phyloP scores from a whole-genome alignment of 2,888 invertebrate species.

The Chrysina gloriosa region DNA sequence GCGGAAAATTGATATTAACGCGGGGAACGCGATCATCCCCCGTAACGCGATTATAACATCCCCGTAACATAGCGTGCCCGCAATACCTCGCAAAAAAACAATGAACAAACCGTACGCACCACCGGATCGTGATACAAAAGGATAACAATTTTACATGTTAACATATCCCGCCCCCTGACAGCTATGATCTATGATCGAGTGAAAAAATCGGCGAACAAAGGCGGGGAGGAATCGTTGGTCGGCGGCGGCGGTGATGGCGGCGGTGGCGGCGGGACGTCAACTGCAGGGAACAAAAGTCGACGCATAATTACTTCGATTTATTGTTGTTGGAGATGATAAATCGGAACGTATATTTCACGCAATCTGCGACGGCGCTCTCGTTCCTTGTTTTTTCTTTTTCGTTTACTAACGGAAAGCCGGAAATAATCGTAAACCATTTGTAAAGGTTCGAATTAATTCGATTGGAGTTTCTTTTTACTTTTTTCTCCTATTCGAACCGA shows the following conservation, averaged over 20 bases:
- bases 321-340: conserved; percentile 24
- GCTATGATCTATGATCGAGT: conserved; percentile 22
- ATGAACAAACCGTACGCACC: not conserved
- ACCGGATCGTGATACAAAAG: conserved; percentile 2
- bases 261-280: conserved; percentile 17
- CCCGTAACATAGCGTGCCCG: too few relatives aligned
- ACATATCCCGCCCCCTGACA: conserved; percentile 1
- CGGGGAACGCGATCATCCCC: too few relatives aligned
- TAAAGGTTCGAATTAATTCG: conserved; percentile 3
- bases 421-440: conserved; percentile 12
- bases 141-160: conserved; percentile 23
- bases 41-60: too few relatives aligned
- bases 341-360: conserved; percentile 17
- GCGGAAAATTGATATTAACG: too few relatives aligned
- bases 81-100: not conserved
- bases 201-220: conserved; percentile 2
- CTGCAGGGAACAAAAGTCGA: conserved; percentile 15
- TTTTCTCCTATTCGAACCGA: not conserved
- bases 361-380: not conserved
- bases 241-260: too few relatives aligned
- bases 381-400: conserved; percentile 12
- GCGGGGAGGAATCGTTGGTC: not conserved
- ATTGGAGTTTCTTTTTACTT: not conserved
- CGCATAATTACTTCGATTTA: conserved; percentile 29
- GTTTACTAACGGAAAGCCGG: too few relatives aligned